Percentiles rank a stretch among this genome's conserved stretches.
Conservation (phyloP, 2,888 invertebrate genomes). For the Anorthoa munda region DNA sequence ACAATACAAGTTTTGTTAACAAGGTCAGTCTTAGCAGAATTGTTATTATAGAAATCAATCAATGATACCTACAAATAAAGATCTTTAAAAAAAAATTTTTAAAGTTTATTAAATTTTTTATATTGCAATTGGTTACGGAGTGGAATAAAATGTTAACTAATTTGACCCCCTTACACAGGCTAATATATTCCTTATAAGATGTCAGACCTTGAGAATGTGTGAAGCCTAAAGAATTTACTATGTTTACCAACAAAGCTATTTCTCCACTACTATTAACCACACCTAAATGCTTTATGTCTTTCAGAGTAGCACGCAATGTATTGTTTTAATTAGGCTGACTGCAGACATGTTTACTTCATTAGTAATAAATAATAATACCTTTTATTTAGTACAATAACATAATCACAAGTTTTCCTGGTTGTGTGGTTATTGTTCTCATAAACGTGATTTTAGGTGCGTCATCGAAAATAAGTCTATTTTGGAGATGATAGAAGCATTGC, state of each 20-base stretch:
- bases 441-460: slow-evolving; percentile 24
- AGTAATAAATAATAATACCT: slow-evolving; percentile 35
- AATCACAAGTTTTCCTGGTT: slow-evolving; percentile 38
- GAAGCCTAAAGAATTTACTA: slow-evolving; percentile 17
- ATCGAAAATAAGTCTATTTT: slow-evolving; percentile 11
- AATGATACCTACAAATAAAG: background rate
- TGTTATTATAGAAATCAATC: background rate
- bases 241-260: slow-evolving; percentile 40
- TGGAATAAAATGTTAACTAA: background rate
- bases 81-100: background rate
- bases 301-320: slow-evolving; percentile 10
- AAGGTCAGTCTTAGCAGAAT: background rate
- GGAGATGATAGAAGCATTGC: background rate
- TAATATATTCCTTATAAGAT: slow-evolving; percentile 3
- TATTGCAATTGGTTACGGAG: background rate
- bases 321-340: slow-evolving; percentile 17
- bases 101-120: background rate
- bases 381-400: slow-evolving; percentile 29
- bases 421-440: slow-evolving; percentile 2
- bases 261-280: slow-evolving; percentile 13
- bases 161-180: slow-evolving; percentile 6
- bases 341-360: slow-evolving; percentile 16
- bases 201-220: slow-evolving; percentile 18
- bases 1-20: background rate
- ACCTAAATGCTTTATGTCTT: slow-evolving; percentile 11